A percentile compares a stretch with the other conserved stretches of the same genome.
These are phyloP conservation scores for Furcula furcula DNA, from an alignment of 2,888 invertebrate genomes.

Conservation along the genomic window DNA sequence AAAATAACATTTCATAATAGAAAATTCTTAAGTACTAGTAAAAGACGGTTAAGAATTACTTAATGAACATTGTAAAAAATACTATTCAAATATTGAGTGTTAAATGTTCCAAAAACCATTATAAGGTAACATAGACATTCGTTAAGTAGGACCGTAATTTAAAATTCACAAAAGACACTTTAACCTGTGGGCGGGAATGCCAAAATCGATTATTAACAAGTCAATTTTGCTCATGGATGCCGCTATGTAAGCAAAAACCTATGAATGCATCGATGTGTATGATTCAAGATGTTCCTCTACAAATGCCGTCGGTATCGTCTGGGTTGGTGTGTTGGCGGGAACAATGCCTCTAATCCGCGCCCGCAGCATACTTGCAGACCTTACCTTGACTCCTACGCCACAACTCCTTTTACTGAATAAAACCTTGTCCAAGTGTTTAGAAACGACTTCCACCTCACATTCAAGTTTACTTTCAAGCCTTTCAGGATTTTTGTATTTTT, in stretches of 20 bases:
- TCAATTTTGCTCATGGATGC: constrained; percentile 33
- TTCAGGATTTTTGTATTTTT: constrained; percentile 3
- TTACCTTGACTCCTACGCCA: constrained; percentile 80
- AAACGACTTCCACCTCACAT: constrained; percentile 23
- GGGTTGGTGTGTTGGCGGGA: constrained; percentile 69
- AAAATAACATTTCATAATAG: no score
- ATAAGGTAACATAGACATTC: neutral
- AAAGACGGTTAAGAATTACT: no score
- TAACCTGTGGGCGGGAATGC: constrained; percentile 39
- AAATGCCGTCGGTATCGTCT: constrained; percentile 44
- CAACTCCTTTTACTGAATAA: constrained; percentile 63
- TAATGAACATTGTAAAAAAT: no score
- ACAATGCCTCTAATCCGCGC: constrained; percentile 66
- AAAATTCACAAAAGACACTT: constrained; percentile 15
- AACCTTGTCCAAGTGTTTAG: constrained; percentile 50
- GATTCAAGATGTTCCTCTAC: constrained; percentile 32
- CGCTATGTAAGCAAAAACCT: constrained; percentile 37
- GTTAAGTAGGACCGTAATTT: constrained; percentile 14
- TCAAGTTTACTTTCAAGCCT: constrained; percentile 16
- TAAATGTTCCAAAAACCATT: neutral
- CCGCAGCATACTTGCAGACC: constrained; percentile 69
- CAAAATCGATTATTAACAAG: constrained; percentile 36
- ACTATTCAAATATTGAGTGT: neutral
- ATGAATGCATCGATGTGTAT: constrained; percentile 36
- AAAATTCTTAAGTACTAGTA: no score